These are phyloP conservation scores for Acropora tenuis DNA, from an alignment of 64 coral and sea anemone species.

Conservation along the genomic window DNA sequence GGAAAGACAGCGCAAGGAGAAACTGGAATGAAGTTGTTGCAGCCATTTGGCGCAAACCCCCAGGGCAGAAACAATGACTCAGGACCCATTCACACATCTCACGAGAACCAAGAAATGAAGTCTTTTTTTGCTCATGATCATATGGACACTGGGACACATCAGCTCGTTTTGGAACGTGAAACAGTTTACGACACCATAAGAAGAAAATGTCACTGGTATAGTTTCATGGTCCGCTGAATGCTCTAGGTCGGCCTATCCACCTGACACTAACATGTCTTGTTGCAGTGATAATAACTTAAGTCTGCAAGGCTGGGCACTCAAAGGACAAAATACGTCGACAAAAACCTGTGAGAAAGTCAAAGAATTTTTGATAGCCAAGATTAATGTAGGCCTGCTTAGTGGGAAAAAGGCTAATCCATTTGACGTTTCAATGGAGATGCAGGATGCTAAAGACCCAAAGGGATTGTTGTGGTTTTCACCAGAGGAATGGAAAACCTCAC, in stretches of 20 bases:
- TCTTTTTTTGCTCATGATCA: constrained; percentile 12
- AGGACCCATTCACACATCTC: background rate
- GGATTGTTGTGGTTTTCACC: background rate
- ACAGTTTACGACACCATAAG: constrained; percentile 19
- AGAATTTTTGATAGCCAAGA: constrained; percentile 21
- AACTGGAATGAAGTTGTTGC: background rate
- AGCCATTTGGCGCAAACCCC: background rate
- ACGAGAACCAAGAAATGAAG: background rate
- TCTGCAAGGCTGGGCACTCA: background rate
- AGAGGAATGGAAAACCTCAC: constrained; percentile 53
- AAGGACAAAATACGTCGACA: background rate
- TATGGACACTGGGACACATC: constrained; percentile 14
- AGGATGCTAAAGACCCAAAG: background rate
- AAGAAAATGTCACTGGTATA: background rate
- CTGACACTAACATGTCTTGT: too few relatives aligned
- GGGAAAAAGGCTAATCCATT: constrained; percentile 28
- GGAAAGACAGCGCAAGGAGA: background rate
- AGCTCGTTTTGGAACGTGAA: background rate
- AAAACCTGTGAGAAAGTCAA: constrained; percentile 20
- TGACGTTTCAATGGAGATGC: constrained; percentile 43
- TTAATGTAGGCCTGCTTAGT: background rate
- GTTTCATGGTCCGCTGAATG: background rate
- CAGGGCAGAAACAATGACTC: background rate
- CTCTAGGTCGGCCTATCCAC: too few relatives aligned
- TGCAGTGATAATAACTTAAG: background rate